Base-by-base conservation (phyloP, 2,888 invertebrate genomes). In the Patella depressa region DNA sequence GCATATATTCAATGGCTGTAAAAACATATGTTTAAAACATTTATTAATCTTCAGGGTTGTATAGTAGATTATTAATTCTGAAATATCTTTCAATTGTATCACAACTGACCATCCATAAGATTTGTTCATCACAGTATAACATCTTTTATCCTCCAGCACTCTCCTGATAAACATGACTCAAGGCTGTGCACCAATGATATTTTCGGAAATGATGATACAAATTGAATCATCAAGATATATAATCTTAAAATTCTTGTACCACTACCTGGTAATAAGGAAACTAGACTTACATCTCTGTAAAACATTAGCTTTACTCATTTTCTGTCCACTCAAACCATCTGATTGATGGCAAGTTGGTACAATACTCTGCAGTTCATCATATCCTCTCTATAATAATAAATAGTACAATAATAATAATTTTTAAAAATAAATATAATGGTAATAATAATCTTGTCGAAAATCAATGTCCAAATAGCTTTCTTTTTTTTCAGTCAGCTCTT, bases 291-390 rank as follows among this genome's bases (percentile, higher is more conserved):
- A 98, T 92, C 96, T 97, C 92, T 98, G 98, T 69, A 98, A 94
- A 70, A 97, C 96, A 71, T 97, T 96, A 73, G 98, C 98, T 93
- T 98, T 98, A 92, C 98, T 98, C 59, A 98, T 93, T 92, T 98
- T 98, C 91, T 97, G 97, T 45, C 96, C 96, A 29, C 90, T 90
- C 53, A 96, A 94, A 12, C 89, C 87, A 91, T 98, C 98, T 65
- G 95, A 95, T 89, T 97, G 96, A 90, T 97, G 97, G 89, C 98
- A 98, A 76, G 96, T 97, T 0, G 98, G 98, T 15, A 98, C 98
- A 82, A 98, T 93, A 87, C 96, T 96, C 92, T 98, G 98, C 24
- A 98, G 93, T 3, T 96, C 96, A 91, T 98, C 98, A 91, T 98
- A 98, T 0, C 98, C 98, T 91, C 97, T 97, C 92, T 92, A 85